Percentiles rank a stretch among this genome's conserved stretches.
Conservation (phyloP, 2,113 vertebrate species). For the Barbus barbus region DNA sequence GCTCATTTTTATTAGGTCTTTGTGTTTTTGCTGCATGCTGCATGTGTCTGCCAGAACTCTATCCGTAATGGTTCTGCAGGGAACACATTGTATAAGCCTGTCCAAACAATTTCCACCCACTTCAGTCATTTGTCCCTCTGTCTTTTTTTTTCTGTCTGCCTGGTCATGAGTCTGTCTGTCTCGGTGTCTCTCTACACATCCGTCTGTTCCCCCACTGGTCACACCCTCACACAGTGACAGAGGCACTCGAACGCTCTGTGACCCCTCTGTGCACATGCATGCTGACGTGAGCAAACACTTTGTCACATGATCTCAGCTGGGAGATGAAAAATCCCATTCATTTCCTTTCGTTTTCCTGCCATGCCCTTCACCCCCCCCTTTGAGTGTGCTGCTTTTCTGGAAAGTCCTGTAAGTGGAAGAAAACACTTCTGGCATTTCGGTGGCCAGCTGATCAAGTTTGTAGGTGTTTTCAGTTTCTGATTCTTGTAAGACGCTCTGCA, state of each 20-base stretch:
- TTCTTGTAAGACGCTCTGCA: conserved; percentile 18
- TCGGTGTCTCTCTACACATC: background rate
- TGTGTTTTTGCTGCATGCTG: background rate
- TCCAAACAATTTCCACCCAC: conserved; percentile 11
- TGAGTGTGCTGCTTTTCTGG: background rate
- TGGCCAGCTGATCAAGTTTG: conserved; percentile 9
- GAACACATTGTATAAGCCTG: background rate
- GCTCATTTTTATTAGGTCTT: background rate
- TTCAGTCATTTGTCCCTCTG: conserved; percentile 8
- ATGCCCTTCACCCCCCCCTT: background rate
- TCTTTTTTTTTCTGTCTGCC: conserved; percentile 27
- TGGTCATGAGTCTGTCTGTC: conserved; percentile 1
- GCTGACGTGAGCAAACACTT: conserved; percentile 12
- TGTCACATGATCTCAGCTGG: conserved; percentile 22
- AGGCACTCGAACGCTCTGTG: background rate
- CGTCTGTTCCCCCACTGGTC: too few relatives aligned
- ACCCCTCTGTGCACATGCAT: conserved; percentile 5
- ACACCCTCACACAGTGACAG: background rate
- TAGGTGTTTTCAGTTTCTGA: conserved; percentile 20
- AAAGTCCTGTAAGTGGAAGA: background rate
- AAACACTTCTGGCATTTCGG: background rate
- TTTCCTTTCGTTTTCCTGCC: background rate
- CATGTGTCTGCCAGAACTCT: background rate
- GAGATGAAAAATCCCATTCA: conserved; percentile 26
- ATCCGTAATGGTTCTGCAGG: conserved; percentile 18